Evolutionary conservation across 1,140 invertebrate species (phyloP), one percentile per base, ranked within the genome.

Genomic region (Stenopsyche tienmushanensis): DNA sequence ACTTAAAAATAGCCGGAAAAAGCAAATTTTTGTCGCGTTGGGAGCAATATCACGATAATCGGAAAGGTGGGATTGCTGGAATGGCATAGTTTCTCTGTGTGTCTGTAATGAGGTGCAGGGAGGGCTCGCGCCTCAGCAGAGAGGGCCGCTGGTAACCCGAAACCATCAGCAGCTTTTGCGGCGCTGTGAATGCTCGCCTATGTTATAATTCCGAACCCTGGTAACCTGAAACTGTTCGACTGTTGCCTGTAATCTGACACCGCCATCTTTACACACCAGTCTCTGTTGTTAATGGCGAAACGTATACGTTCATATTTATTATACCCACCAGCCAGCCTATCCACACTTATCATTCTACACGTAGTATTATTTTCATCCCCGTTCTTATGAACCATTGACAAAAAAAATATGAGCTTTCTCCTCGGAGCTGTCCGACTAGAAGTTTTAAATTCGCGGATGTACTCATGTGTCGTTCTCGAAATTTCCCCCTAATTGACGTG

Each of bases 241-340:
- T 25, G 52, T 54, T 24, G 23, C 23, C 18, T 17, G 60, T 52
- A 53, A 64, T 34, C 50, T 29, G 29, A 64, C 34, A 41, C 21
- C 52, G 18, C 17, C 53, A 64, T 64, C 52, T 64, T 57, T 64
- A 57, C 18, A 45, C 53, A 57, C 17, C 50, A 41, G 15, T 24
- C 26, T 25, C 21, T 42, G 45, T 29, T 49, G 49, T 54, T 64
- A 64, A 64, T 64, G 62, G 62, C 39, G 62, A 54, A 64, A 64
- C 50, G 7, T 54, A 64, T 54, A 64, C 20, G 44, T 15, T 47
- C 44, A 47, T 47, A 47, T 47, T 47, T 47, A 47, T 47, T 47
- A 47, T 47, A 47, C 44, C 44, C 8, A 20, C 44, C 44, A 18
- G 44, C 44, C 44, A 18, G 44, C 44, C 44, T 47, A 47, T 47